These are phyloP conservation scores for Notothenia rossii DNA, from an alignment of 2,113 vertebrate species.

Conservation along the genomic window DNA sequence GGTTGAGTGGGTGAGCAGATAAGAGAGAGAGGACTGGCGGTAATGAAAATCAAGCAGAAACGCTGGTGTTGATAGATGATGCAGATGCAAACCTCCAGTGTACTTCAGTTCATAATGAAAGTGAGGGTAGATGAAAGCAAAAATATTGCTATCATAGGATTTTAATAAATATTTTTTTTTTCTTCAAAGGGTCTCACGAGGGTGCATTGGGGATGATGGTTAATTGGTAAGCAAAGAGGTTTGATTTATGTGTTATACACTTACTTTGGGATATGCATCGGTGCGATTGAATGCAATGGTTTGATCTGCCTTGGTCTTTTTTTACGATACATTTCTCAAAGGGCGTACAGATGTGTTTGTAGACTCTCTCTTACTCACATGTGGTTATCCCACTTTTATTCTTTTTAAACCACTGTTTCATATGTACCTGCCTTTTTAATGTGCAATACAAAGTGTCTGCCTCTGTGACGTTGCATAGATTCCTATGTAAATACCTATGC, in stretches of 20 bases:
- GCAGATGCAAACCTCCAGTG: conserved; percentile 34
- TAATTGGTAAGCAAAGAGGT: conserved; percentile 35
- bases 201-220: conserved; percentile 30
- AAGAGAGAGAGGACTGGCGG: neutral
- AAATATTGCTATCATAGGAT: conserved; percentile 35
- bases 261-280: conserved; percentile 41
- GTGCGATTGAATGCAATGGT: conserved; percentile 9
- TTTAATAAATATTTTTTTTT: conserved; percentile 33
- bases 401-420: conserved; percentile 65
- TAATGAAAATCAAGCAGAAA: conserved; percentile 16
- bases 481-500: conserved; percentile 73
- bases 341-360: conserved; percentile 50
- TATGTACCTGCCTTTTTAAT: conserved; percentile 73
- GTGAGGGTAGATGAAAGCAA: conserved; percentile 43
- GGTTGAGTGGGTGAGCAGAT: conserved; percentile 22
- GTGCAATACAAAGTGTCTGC: conserved; percentile 79
- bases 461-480: conserved; percentile 70
- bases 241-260: conserved; percentile 38
- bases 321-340: conserved; percentile 56
- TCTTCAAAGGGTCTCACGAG: conserved; percentile 29
- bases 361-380: conserved; percentile 31
- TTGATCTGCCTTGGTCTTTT: conserved; percentile 51
- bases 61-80: conserved; percentile 10
- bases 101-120: conserved; percentile 15
- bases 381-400: conserved; percentile 43